phyloP scores from a whole-genome alignment of 2,888 invertebrate species.

The Tubulanus polymorphus region DNA sequence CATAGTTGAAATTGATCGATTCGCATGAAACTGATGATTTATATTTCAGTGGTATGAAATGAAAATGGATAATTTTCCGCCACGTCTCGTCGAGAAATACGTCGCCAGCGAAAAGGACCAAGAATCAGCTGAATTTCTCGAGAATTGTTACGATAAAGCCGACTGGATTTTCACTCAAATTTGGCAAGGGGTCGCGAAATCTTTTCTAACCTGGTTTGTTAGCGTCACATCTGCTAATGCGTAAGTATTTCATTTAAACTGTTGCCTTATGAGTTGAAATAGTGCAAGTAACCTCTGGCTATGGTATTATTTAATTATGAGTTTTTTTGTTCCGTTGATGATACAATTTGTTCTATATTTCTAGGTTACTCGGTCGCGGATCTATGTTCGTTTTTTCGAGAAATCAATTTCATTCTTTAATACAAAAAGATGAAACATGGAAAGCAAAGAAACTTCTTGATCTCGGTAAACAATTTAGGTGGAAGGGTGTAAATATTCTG shows the following conservation, averaged over 20 bases:
- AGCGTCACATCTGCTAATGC: conserved; percentile 94
- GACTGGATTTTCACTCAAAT: conserved; percentile 84
- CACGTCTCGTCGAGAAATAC: conserved; percentile 33
- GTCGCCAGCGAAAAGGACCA: conserved; percentile 59
- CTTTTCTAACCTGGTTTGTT: conserved; percentile 85
- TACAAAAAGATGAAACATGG: conserved; percentile 37
- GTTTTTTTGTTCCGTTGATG: background rate
- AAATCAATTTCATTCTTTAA: conserved; percentile 69
- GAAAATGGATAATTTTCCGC: conserved; percentile 27
- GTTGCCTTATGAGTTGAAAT: background rate
- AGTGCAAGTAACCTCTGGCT: background rate
- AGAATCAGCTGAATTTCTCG: conserved; percentile 71
- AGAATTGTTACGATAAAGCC: conserved; percentile 72
- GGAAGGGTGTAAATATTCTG: background rate
- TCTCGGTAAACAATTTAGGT: conserved; percentile 56
- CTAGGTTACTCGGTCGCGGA: conserved; percentile 79
- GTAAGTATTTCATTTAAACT: conserved; percentile 57
- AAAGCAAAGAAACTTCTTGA: conserved; percentile 62
- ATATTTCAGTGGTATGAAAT: conserved; percentile 46
- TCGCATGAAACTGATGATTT: too few relatives aligned
- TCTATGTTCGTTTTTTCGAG: conserved; percentile 95
- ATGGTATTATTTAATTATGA: background rate
- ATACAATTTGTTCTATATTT: conserved; percentile 31
- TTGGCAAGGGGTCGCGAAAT: conserved; percentile 81
- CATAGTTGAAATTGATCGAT: too few relatives aligned